Percentiles rank a stretch among this genome's conserved stretches.
These are phyloP conservation scores for Peromyscus polionotus DNA, from an alignment of 2,113 vertebrate genomes.

Conservation along the genomic window DNA sequence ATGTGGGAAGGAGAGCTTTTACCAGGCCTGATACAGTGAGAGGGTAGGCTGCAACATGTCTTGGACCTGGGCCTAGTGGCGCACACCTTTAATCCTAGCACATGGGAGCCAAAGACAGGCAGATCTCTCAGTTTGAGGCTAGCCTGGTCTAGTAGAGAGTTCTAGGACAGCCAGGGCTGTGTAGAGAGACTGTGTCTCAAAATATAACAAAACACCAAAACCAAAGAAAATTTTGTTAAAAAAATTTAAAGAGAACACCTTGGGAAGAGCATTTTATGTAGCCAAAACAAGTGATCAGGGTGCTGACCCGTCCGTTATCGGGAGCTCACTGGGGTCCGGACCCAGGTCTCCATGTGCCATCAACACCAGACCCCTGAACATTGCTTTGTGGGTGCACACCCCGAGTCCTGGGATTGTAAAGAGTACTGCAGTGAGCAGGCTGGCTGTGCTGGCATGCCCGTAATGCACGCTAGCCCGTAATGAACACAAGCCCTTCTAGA, in stretches of 20 bases:
- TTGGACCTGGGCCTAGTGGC: not conserved
- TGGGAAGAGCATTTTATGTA: not conserved
- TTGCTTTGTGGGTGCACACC: not conserved
- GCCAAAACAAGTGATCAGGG: not conserved
- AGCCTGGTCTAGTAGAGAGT: not conserved
- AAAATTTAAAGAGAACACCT: not conserved
- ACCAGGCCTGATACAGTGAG: not conserved
- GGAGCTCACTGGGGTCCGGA: not conserved
- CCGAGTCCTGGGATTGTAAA: not conserved
- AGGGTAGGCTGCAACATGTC: not conserved
- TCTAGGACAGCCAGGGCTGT: not conserved
- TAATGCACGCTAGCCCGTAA: too few relatives aligned
- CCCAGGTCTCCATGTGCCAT: not conserved
- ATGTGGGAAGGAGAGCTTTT: not conserved
- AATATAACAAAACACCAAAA: not conserved
- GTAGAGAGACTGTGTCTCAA: not conserved
- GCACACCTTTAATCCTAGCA: not conserved
- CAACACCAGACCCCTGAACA: fast-evolving
- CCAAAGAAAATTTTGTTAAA: not conserved
- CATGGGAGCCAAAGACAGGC: not conserved
- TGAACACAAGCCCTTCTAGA: not conserved
- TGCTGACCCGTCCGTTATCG: not conserved
- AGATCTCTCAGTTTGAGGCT: not conserved
- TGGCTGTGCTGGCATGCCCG: not conserved
- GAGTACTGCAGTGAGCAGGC: not conserved